These are phyloP conservation scores for Campoletis sonorensis DNA, from an alignment of 1,140 invertebrate species.

Conservation along the genomic window DNA sequence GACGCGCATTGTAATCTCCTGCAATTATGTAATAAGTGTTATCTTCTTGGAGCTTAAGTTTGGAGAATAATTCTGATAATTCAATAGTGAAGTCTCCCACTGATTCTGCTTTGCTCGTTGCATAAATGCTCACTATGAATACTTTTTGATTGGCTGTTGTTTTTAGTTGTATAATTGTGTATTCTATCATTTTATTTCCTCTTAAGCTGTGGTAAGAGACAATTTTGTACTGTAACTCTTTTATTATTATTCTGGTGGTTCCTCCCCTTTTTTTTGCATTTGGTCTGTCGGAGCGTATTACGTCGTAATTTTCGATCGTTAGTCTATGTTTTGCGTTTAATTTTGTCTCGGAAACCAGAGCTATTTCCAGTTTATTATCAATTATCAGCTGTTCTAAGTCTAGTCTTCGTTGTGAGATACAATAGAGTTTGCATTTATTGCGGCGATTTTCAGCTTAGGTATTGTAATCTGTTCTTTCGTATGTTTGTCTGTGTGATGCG, in stretches of 20 bases:
- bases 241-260: too few species aligned
- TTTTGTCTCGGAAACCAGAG: not conserved
- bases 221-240: too few species aligned
- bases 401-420: not conserved
- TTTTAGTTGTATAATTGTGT: too few species aligned
- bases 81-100: not conserved
- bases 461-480: not conserved
- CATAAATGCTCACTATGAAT: too few species aligned
- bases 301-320: too few species aligned
- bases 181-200: too few species aligned
- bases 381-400: not conserved
- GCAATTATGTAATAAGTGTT: not conserved
- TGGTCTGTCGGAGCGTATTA: too few species aligned
- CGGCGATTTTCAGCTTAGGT: not conserved
- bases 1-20: not conserved
- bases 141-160: too few species aligned
- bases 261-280: too few species aligned
- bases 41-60: not conserved
- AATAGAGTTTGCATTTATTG: not conserved
- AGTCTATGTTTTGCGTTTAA: too few species aligned
- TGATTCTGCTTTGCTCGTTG: not conserved
- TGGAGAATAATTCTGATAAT: not conserved
- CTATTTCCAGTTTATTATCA: not conserved
- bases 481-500: not conserved
- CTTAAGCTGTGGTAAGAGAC: too few species aligned